Conservation (phyloP, 2,888 invertebrate genomes). For the Brenthis hecate region DNA sequence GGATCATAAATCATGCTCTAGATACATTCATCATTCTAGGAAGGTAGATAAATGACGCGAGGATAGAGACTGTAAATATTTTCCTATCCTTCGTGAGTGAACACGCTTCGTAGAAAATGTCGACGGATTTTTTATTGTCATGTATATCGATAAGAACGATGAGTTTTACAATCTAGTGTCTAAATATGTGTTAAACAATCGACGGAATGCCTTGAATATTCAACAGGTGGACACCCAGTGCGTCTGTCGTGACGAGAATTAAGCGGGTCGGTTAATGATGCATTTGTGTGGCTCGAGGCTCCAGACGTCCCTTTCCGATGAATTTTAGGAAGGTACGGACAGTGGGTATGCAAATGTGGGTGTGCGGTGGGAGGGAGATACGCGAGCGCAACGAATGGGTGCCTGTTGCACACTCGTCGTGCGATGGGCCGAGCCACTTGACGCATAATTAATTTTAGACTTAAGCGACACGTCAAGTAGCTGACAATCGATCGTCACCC, state of each 20-base stretch:
- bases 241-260: slow-evolving; percentile 79
- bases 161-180: slow-evolving; percentile 67
- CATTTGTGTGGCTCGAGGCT: slow-evolving; percentile 74
- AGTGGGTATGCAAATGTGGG: slow-evolving; percentile 77
- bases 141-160: slow-evolving; percentile 67
- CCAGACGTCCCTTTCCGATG: slow-evolving; percentile 68
- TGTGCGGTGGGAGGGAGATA: slow-evolving; percentile 74
- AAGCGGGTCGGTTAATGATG: slow-evolving; percentile 71
- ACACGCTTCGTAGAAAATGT: slow-evolving; percentile 67
- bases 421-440: slow-evolving; percentile 64
- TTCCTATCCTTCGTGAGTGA: slow-evolving; percentile 61
- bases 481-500: slow-evolving; percentile 76
- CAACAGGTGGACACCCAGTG: slow-evolving; percentile 79
- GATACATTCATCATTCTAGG: slow-evolving; percentile 80
- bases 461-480: slow-evolving; percentile 71
- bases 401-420: slow-evolving; percentile 66
- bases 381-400: slow-evolving; percentile 76
- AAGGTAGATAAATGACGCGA: slow-evolving; percentile 80
- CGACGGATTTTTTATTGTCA: slow-evolving; percentile 70
- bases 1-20: slow-evolving; percentile 76
- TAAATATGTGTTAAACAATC: slow-evolving; percentile 79
- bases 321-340: slow-evolving; percentile 67
- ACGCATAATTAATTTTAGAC: slow-evolving; percentile 77
- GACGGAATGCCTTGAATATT: slow-evolving; percentile 80
- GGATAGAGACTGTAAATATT: slow-evolving; percentile 78